Evolutionary conservation across 2,797 vertebrate genomes (phyloP), one percentile per base, ranked within the genome.

Genomic region (Platalea minor): DNA sequence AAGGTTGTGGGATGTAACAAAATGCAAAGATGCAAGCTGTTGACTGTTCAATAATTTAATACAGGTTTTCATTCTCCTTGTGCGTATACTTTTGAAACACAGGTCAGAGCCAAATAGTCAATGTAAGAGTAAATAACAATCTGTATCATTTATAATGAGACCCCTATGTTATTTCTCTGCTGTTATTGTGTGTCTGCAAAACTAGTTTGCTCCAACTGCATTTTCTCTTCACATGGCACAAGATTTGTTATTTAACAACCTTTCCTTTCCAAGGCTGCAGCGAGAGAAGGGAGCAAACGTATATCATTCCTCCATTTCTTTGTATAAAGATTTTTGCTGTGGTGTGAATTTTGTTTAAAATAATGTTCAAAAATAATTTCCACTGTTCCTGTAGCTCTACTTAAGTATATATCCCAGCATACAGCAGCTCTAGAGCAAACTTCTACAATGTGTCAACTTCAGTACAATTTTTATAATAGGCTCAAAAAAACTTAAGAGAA

Each of bases 21-120:
- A 51, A 79, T 0, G 10, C 41, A 75, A 75, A 63, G n/a, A 43
- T 1, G 2, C 18, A 60, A 46, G 24, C 15, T 18, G 28, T 31
- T 67, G 45, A 26, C 24, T 54, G 11, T 26, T 14, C 8, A 48
- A 29, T 51, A 28, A 1, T 26, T 65, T 25, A 63, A 48, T 7
- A 7, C 0, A 0, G 3, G 9, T 50, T 82, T 54, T 54, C 39
- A 28, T 51, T 46, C 9, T 35, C 26, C 17, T 78, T 28, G 6
- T 7, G 9, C 10, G 11, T 1, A 29, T 3, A 11, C 7, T 68
- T 63, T 7, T 20, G n/a, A 78, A 94, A 81, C 7, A 31, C 35
- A 60, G 24, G 10, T 33, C 37, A 41, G 23, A 83, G 33, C 23
- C 57, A 65, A 67, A 51, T 0, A 65, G 13, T 12, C 37, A 21